Conservation (phyloP, 2,888 invertebrate genomes). For the Acleris sparsana region DNA sequence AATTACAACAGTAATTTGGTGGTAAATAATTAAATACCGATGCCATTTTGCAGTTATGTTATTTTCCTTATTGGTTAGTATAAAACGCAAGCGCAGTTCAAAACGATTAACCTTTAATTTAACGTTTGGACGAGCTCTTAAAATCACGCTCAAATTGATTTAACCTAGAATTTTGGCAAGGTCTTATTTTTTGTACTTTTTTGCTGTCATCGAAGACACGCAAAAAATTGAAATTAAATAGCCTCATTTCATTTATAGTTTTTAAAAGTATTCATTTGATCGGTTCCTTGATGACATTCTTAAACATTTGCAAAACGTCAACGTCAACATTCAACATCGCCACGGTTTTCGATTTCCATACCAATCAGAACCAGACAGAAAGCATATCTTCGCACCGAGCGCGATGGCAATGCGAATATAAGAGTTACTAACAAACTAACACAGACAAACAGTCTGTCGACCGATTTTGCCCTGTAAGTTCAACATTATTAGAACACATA, state of each 20-base stretch:
- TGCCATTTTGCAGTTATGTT: not conserved
- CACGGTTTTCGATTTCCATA: too few relatives aligned
- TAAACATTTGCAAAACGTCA: too few relatives aligned
- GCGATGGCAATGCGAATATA: too few relatives aligned
- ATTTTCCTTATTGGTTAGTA: constrained; percentile 6
- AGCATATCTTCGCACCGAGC: too few relatives aligned
- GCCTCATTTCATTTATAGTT: not conserved
- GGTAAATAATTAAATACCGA: too few relatives aligned
- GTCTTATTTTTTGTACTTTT: not conserved
- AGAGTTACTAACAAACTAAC: too few relatives aligned
- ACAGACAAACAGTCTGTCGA: too few relatives aligned
- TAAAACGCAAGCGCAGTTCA: not conserved
- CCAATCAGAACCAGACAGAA: too few relatives aligned
- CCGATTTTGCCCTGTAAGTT: too few relatives aligned
- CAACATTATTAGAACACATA: too few relatives aligned
- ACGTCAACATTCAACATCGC: too few relatives aligned
- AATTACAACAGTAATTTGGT: not conserved
- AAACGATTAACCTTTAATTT: constrained; percentile 4
- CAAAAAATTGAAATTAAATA: not conserved
- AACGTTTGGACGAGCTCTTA: not conserved
- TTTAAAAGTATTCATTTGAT: not conserved
- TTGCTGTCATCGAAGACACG: not conserved
- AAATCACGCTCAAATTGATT: not conserved
- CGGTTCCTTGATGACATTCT: too few relatives aligned
- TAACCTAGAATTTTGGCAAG: constrained; percentile 3